phyloP scores from a whole-genome alignment of 2,888 invertebrate genomes.

The Morpho achilles region DNA sequence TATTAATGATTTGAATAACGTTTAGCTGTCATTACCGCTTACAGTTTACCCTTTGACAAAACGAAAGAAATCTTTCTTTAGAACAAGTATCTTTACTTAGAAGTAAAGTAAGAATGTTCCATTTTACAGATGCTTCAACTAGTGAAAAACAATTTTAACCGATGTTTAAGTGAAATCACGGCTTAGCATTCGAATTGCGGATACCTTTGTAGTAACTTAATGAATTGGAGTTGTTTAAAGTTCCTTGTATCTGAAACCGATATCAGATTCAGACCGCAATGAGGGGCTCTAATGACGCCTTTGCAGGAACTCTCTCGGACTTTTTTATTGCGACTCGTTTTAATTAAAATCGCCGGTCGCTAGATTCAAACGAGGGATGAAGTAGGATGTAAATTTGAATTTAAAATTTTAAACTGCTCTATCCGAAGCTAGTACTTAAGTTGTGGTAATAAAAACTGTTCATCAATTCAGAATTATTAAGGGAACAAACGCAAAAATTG shows the following conservation, averaged over 20 bases:
- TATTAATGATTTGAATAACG: no score
- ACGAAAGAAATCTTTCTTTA: no score
- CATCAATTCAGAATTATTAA: neutral
- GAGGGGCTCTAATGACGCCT: conserved; percentile 52
- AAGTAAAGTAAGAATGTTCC: no score
- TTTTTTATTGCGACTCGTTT: conserved; percentile 55
- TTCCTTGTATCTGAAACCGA: conserved; percentile 52
- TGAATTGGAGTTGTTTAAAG: conserved; percentile 63
- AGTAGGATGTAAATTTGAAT: conserved; percentile 13
- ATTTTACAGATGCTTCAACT: neutral
- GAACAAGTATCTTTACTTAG: no score
- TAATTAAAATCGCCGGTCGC: conserved; percentile 55
- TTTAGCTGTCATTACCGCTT: no score
- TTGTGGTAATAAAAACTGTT: neutral
- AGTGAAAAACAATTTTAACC: conserved; percentile 15
- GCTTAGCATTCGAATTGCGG: conserved; percentile 44
- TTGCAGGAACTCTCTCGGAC: conserved; percentile 38
- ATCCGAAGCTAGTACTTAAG: conserved; percentile 1
- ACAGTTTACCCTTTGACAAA: no score
- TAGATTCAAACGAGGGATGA: conserved; percentile 29
- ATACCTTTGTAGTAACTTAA: conserved; percentile 57
- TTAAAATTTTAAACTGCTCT: conserved; percentile 8
- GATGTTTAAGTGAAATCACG: conserved; percentile 35
- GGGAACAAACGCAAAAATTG: neutral
- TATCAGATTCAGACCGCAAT: conserved; percentile 50